A percentile compares a stretch with the other conserved stretches of the same genome.
Evolutionary conservation across 2,113 vertebrate species (phyloP).

Genomic region (Cromileptes altivelis): DNA sequence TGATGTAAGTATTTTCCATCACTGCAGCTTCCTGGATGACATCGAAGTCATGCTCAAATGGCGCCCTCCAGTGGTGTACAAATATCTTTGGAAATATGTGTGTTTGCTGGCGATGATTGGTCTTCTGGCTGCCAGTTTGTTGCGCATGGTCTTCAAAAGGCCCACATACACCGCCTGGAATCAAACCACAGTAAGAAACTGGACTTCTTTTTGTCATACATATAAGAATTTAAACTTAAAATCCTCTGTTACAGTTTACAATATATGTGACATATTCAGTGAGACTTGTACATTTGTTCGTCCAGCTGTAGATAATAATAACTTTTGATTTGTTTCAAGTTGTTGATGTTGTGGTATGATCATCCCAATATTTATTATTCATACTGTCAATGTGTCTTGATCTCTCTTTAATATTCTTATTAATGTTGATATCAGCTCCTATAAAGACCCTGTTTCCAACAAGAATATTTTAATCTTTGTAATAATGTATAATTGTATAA

Average conservation of each 20-base stretch:
- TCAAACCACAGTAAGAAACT: conserved; percentile 88
- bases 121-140: conserved; percentile 92
- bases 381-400: background rate
- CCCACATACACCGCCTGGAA: conserved; percentile 97
- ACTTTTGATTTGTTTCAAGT: no score
- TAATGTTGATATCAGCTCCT: no score
- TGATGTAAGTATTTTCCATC: background rate
- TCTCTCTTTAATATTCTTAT: background rate
- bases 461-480: no score
- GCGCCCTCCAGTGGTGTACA: conserved; percentile 93
- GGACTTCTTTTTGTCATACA: background rate
- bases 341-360: background rate
- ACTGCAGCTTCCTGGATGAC: conserved; percentile 94
- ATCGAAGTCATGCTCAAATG: conserved; percentile 97
- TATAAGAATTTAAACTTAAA: background rate
- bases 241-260: background rate
- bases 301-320: no score
- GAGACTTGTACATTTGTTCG: background rate
- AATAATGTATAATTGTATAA: no score
- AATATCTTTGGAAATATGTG: conserved; percentile 98
- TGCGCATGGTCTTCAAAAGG: conserved; percentile 92
- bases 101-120: conserved; percentile 93
- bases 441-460: no score
- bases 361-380: background rate
- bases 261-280: background rate